Percentiles rank a stretch among this genome's conserved stretches.
These are phyloP conservation scores for Drosophila affinis DNA, from an alignment of 2,888 invertebrate genomes.

Conservation along the genomic window DNA sequence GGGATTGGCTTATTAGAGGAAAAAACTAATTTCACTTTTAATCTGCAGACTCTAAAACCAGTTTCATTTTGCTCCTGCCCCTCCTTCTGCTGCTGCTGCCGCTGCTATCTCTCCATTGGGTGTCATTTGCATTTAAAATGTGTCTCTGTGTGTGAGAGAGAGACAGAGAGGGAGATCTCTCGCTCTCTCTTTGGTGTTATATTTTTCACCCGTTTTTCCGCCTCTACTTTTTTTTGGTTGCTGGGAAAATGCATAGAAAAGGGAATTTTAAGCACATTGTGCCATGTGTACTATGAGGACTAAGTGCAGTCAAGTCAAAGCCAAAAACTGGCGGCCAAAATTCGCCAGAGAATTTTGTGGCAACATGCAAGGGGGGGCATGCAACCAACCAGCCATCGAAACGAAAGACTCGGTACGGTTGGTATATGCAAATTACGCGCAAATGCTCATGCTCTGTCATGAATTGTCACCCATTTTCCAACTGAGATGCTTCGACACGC, in stretches of 20 bases:
- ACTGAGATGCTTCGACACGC: conserved; percentile 77
- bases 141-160: background rate
- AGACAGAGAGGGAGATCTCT: no score
- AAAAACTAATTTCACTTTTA: conserved; percentile 68
- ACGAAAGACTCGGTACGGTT: conserved; percentile 11
- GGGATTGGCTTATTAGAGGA: conserved; percentile 53
- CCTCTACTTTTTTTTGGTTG: background rate
- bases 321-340: conserved; percentile 54
- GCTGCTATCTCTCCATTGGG: conserved; percentile 31
- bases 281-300: conserved; percentile 13
- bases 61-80: background rate
- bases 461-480: conserved; percentile 79
- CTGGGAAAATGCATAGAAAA: conserved; percentile 41
- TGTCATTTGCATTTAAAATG: conserved; percentile 71
- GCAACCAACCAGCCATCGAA: conserved; percentile 27
- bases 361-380: conserved; percentile 3
- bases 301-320: conserved; percentile 44
- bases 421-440: conserved; percentile 78
- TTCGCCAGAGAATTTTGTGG: conserved; percentile 57
- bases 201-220: background rate
- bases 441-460: conserved; percentile 68
- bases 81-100: background rate
- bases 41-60: conserved; percentile 47
- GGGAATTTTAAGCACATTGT: conserved; percentile 44
- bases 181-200: background rate